Evolutionary conservation across 2,888 invertebrate species (phyloP).

Genomic region (Lutraria lutraria): DNA sequence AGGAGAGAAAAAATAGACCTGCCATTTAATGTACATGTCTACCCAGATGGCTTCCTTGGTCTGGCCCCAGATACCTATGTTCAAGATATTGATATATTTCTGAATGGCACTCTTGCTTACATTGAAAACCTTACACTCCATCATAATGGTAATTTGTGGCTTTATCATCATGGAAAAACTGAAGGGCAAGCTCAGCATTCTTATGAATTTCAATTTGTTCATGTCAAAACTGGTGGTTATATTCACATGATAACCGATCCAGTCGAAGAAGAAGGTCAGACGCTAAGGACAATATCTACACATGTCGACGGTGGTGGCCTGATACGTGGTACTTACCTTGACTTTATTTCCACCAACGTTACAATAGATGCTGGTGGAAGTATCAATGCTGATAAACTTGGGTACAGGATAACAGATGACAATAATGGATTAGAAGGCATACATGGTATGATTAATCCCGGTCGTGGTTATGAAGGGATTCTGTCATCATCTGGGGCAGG

Average conservation of each 20-base stretch:
- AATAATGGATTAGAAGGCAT: slow-evolving; percentile 55
- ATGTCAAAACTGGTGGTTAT: slow-evolving; percentile 77
- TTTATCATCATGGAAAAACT: slow-evolving; percentile 74
- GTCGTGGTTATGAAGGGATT: slow-evolving; percentile 50
- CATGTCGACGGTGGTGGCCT: slow-evolving; percentile 80
- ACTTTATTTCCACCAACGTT: slow-evolving; percentile 74
- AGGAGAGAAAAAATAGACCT: slow-evolving; percentile 74
- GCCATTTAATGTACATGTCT: slow-evolving; percentile 79
- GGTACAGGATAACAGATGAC: slow-evolving; percentile 72
- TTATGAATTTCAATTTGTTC: slow-evolving; percentile 77
- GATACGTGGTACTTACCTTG: slow-evolving; percentile 76
- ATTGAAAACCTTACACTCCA: slow-evolving; percentile 78
- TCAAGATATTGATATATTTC: slow-evolving; percentile 78
- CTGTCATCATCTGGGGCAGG: slow-evolving; percentile 76
- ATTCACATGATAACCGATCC: slow-evolving; percentile 80
- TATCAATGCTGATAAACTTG: slow-evolving; percentile 75
- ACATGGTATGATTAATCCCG: slow-evolving; percentile 76
- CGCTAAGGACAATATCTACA: slow-evolving; percentile 69
- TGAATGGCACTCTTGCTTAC: slow-evolving; percentile 78
- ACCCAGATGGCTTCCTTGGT: slow-evolving; percentile 77
- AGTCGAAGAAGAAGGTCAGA: slow-evolving; percentile 74
- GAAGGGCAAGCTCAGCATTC: slow-evolving; percentile 62
- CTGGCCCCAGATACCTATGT: slow-evolving; percentile 77
- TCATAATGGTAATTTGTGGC: slow-evolving; percentile 75
- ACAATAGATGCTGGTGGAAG: slow-evolving; percentile 78